These are phyloP conservation scores for Gopherus flavomarginatus DNA, from an alignment of 2,113 vertebrate genomes.

Conservation along the genomic window DNA sequence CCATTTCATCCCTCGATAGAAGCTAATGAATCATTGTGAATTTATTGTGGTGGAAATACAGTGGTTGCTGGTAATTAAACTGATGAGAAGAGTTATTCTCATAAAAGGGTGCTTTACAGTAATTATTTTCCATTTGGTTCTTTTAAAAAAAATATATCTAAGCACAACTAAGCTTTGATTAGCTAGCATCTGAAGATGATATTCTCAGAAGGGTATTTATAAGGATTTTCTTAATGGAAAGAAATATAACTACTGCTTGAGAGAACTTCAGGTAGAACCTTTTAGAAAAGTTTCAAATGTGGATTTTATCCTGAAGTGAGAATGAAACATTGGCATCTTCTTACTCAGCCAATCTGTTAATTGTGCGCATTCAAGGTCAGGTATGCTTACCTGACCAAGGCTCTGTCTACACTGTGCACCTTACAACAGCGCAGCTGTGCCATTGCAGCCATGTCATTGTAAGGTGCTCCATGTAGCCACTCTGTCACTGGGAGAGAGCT, in stretches of 20 bases:
- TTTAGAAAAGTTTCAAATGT: not conserved
- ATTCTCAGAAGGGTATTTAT: slow-evolving; percentile 63
- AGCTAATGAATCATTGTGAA: slow-evolving; percentile 74
- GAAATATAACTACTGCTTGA: slow-evolving; percentile 38
- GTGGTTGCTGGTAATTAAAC: slow-evolving; percentile 69
- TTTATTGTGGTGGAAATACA: slow-evolving; percentile 72
- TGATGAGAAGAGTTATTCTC: slow-evolving; percentile 68
- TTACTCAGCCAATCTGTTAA: not conserved
- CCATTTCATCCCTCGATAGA: slow-evolving; percentile 56
- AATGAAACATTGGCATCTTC: not conserved
- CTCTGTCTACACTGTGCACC: too few species aligned
- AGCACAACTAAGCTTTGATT: slow-evolving; percentile 70
- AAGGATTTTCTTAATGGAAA: slow-evolving; percentile 42
- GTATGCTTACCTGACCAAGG: not conserved
- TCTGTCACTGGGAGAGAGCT: too few species aligned
- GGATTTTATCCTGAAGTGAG: not conserved
- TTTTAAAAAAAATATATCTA: slow-evolving; percentile 17
- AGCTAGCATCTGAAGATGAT: slow-evolving; percentile 67
- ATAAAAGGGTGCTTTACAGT: slow-evolving; percentile 71
- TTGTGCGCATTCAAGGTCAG: not conserved
- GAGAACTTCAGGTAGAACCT: slow-evolving; percentile 5
- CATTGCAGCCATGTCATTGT: too few species aligned
- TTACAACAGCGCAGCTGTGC: too few species aligned
- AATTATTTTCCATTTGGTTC: slow-evolving; percentile 72
- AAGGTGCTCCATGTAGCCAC: too few species aligned